Evolutionary conservation across 2,888 invertebrate species (phyloP).

Genomic region (Agrenia bidenticulata): DNA sequence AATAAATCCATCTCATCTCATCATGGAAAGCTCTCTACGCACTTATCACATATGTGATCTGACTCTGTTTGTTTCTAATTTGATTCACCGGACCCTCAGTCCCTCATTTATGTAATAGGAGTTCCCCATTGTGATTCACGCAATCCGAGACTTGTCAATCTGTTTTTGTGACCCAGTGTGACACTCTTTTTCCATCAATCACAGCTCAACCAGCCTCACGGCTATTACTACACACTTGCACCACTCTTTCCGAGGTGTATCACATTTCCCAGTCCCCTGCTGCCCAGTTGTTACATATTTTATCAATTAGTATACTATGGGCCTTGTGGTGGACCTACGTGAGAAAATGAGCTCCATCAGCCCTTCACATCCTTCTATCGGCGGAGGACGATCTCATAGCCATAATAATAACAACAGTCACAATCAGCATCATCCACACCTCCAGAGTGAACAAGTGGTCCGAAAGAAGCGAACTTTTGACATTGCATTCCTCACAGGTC

Average conservation of each 20-base stretch:
- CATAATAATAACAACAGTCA: not conserved
- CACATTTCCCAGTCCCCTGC: too few species aligned
- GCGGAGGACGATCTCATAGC: not conserved
- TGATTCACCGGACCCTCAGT: conserved; percentile 5
- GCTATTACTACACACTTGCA: not conserved
- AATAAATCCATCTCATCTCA: too few species aligned
- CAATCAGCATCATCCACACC: not conserved
- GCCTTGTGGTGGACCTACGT: conserved; percentile 36
- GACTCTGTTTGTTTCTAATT: conserved; percentile 24
- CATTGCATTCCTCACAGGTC: conserved; percentile 81
- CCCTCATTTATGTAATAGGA: not conserved
- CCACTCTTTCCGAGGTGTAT: too few species aligned
- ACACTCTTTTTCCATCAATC: not conserved
- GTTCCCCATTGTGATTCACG: not conserved
- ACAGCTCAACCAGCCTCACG: not conserved
- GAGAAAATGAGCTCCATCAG: conserved; percentile 32
- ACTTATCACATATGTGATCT: conserved; percentile 24
- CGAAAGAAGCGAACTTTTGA: conserved; percentile 76
- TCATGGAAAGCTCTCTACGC: not conserved
- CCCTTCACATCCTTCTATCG: conserved; percentile 8
- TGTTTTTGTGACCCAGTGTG: not conserved
- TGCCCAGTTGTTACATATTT: not conserved
- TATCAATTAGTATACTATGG: conserved; percentile 26
- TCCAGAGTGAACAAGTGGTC: not conserved
- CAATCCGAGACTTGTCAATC: conserved; percentile 1